A percentile compares a stretch with the other conserved stretches of the same genome.
Conservation (phyloP, 1,140 invertebrate genomes). For the Holcopasites calliopsidis region DNA sequence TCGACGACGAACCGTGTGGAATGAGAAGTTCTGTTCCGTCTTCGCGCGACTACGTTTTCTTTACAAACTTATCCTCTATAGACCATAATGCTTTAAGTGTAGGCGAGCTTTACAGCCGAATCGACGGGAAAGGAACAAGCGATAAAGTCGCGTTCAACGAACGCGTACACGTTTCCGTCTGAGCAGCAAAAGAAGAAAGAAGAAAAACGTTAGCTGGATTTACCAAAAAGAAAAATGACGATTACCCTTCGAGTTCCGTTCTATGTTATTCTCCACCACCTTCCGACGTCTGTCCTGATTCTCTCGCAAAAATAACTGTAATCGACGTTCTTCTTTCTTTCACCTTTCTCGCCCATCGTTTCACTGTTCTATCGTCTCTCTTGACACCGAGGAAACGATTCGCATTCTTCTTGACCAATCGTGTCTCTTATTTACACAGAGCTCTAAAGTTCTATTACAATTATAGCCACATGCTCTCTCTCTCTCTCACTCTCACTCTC, state of each 20-base stretch:
- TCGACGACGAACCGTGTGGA: not conserved
- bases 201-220: not conserved
- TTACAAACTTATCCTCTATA: slow-evolving; percentile 14
- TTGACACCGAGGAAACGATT: not conserved
- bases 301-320: slow-evolving; percentile 50
- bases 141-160: not conserved
- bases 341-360: slow-evolving; percentile 16
- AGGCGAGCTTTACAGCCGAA: not conserved
- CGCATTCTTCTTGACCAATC: slow-evolving; percentile 25
- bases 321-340: slow-evolving; percentile 4
- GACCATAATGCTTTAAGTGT: not conserved
- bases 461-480: not conserved
- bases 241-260: not conserved
- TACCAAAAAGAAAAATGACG: not conserved
- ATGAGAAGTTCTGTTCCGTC: not conserved
- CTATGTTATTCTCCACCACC: slow-evolving; percentile 17
- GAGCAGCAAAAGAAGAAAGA: not conserved
- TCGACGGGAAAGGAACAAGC: not conserved
- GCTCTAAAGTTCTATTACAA: not conserved
- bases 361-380: slow-evolving; percentile 19
- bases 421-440: slow-evolving; percentile 30
- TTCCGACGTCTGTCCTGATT: not conserved
- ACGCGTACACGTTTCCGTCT: not conserved
- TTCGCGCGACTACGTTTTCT: not conserved
- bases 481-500: not conserved